Conservation (phyloP, 2,888 invertebrate genomes). For the Eristalinus aeneus region DNA sequence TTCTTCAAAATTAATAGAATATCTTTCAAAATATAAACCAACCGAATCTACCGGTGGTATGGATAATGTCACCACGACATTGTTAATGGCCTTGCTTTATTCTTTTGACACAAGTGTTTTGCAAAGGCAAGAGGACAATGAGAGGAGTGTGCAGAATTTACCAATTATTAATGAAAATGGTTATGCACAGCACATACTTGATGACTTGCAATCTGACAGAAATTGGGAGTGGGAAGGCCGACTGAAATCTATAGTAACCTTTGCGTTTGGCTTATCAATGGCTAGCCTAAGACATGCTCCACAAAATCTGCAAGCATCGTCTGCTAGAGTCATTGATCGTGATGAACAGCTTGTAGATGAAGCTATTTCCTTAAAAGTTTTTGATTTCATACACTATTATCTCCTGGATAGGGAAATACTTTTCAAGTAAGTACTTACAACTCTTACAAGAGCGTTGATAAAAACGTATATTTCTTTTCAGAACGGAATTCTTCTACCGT, state of each 20-base stretch:
- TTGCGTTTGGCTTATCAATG: constrained; percentile 87
- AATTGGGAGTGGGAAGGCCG: constrained; percentile 74
- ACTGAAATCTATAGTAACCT: constrained; percentile 83
- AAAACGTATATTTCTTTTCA: constrained; percentile 44
- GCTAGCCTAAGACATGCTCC: constrained; percentile 84
- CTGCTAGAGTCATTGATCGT: constrained; percentile 83
- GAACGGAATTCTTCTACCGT: constrained; percentile 90
- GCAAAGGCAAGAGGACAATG: constrained; percentile 88
- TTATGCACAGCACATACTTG: constrained; percentile 82
- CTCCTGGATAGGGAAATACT: constrained; percentile 87
- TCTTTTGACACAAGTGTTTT: constrained; percentile 91
- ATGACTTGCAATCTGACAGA: constrained; percentile 80
- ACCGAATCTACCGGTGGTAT: constrained; percentile 86
- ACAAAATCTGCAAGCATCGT: constrained; percentile 82
- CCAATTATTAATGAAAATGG: constrained; percentile 85
- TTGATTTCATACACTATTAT: constrained; percentile 88
- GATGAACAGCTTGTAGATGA: constrained; percentile 91
- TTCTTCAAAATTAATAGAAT: constrained; percentile 83
- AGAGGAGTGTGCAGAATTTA: constrained; percentile 86
- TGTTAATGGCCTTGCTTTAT: constrained; percentile 92
- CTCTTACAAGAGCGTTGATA: background rate
- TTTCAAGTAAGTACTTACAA: constrained; percentile 81
- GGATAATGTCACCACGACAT: constrained; percentile 89
- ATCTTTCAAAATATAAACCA: constrained; percentile 76
- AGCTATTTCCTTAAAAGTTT: constrained; percentile 89